Percentiles rank a stretch among this genome's conserved stretches.
Conservation (phyloP, 2,113 vertebrate genomes). For the Oriolus oriolus region DNA sequence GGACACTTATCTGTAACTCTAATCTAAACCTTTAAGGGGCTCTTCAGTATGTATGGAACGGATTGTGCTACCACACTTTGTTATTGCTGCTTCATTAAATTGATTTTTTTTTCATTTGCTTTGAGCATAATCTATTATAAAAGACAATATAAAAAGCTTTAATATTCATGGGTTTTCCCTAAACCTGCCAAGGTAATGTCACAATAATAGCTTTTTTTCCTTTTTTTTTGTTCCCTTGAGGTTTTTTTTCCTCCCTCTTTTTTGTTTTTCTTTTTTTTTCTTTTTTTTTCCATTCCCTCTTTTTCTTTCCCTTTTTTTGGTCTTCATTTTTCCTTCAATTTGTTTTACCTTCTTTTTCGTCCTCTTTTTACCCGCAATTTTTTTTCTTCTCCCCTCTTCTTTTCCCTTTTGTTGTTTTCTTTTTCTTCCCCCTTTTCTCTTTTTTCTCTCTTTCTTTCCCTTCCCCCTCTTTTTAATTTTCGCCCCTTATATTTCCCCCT, state of each 20-base stretch:
- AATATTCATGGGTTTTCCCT: background rate
- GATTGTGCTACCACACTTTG: background rate
- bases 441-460: background rate
- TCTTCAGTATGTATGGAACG: background rate
- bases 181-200: background rate
- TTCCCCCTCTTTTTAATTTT: background rate
- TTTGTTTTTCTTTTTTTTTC: too few species aligned
- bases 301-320: background rate
- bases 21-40: background rate
- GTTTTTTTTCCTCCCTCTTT: fast-evolving
- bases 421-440: background rate
- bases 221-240: background rate
- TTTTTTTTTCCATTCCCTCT: fast-evolving
- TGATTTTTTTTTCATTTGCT: background rate
- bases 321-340: background rate
- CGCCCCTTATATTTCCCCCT: background rate
- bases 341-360: background rate
- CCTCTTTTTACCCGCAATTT: too few species aligned
- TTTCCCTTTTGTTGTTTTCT: background rate
- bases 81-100: background rate
- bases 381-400: too few species aligned
- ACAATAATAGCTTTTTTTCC: background rate
- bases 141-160: background rate
- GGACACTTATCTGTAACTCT: background rate
- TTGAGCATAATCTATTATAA: background rate